phyloP scores from a whole-genome alignment of 1,140 invertebrate species.

The Amyelois transitella region DNA sequence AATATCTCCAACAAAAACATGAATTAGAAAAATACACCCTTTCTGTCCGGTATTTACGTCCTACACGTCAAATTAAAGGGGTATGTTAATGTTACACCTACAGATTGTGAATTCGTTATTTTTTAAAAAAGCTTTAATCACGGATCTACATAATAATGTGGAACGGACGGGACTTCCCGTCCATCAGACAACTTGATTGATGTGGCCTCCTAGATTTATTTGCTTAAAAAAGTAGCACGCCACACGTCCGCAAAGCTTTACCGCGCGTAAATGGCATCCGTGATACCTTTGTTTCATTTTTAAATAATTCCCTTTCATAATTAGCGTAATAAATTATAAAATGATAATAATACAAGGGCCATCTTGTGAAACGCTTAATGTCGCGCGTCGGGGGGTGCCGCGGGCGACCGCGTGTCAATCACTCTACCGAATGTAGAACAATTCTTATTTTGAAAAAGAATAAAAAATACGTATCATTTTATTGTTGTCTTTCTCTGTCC shows the following conservation, averaged over 20 bases:
- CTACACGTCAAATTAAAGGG: conserved; percentile 30
- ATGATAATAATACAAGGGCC: conserved; percentile 68
- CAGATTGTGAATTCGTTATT: conserved; percentile 53
- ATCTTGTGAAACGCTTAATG: conserved; percentile 66
- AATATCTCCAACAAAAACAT: background rate
- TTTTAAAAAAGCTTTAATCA: conserved; percentile 66
- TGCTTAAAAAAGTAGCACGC: conserved; percentile 61
- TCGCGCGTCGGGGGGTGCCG: conserved; percentile 60
- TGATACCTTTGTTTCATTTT: conserved; percentile 66
- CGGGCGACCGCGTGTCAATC: conserved; percentile 70
- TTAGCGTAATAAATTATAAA: conserved; percentile 74
- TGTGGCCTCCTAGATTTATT: conserved; percentile 69
- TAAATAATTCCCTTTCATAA: conserved; percentile 65
- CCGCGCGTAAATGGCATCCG: conserved; percentile 44
- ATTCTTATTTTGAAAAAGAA: conserved; percentile 71
- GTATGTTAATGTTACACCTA: conserved; percentile 33
- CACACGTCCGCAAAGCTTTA: conserved; percentile 58
- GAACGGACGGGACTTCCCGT: conserved; percentile 54
- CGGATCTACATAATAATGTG: conserved; percentile 67
- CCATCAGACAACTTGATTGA: conserved; percentile 70
- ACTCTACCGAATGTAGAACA: conserved; percentile 68
- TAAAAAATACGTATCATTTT: conserved; percentile 68
- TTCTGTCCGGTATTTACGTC: too few relatives aligned
- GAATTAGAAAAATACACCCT: conserved; percentile 1
- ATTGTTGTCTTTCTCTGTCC: conserved; percentile 39